Conservation (phyloP, 1,140 invertebrate genomes). For the Drosophila ironensis region DNA sequence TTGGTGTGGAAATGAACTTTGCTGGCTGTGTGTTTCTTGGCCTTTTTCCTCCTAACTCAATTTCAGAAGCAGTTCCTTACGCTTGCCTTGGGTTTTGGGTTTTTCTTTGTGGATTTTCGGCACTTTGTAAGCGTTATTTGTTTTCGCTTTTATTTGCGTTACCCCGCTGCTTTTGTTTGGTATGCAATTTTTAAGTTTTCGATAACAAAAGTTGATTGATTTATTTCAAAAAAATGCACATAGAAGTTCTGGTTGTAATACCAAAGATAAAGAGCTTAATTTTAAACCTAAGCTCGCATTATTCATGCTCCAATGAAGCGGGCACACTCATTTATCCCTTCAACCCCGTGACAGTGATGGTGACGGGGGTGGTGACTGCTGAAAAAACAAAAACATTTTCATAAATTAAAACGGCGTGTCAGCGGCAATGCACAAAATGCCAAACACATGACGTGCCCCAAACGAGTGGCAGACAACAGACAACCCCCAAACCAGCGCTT, state of each 20-base stretch:
- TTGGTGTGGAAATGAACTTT: constrained; percentile 78
- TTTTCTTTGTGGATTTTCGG: constrained; percentile 52
- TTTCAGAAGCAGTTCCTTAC: constrained; percentile 8
- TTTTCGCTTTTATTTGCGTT: constrained; percentile 74
- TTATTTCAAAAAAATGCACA: too few species aligned
- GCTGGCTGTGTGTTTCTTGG: constrained; percentile 41
- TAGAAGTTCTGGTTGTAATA: too few species aligned
- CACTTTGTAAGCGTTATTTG: constrained; percentile 77
- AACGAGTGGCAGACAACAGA: constrained; percentile 13
- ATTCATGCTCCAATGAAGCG: constrained; percentile 2
- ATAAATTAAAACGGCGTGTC: constrained; percentile 70
- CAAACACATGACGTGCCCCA: constrained; percentile 46
- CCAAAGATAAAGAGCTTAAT: background rate
- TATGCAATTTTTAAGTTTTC: constrained; percentile 56
- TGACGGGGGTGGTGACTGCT: constrained; percentile 16
- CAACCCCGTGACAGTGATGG: constrained; percentile 25
- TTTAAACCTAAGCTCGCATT: background rate
- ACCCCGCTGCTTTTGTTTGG: constrained; percentile 60
- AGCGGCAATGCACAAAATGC: constrained; percentile 50
- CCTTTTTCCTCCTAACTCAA: constrained; percentile 1
- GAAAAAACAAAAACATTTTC: constrained; percentile 55
- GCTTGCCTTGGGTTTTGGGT: constrained; percentile 11
- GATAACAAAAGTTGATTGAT: constrained; percentile 7
- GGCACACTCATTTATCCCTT: background rate
- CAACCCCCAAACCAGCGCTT: background rate